Conservation (phyloP, 2,113 vertebrate species). For the Thymallus thymallus region DNA sequence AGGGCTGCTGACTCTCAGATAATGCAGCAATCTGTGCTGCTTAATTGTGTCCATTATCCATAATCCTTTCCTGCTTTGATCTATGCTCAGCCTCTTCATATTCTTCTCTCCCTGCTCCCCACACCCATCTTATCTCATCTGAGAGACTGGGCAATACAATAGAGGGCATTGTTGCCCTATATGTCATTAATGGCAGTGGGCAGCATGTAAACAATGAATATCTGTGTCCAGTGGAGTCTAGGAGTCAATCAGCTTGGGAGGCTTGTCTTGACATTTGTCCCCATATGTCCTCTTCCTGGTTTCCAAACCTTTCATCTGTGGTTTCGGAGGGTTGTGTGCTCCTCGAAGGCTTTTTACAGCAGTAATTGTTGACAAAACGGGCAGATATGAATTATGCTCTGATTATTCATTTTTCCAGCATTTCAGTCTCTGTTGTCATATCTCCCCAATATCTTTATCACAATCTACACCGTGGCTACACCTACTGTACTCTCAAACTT, state of each 20-base stretch:
- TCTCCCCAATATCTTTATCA: conserved; percentile 20
- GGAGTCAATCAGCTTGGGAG: background rate
- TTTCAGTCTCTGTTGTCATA: conserved; percentile 15
- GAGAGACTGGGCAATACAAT: conserved; percentile 3
- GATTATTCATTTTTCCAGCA: conserved; percentile 50
- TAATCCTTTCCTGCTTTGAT: conserved; percentile 23
- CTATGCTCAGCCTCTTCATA: conserved; percentile 5
- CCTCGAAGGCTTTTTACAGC: conserved; percentile 35
- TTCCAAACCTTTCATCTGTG: background rate
- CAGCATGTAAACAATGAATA: background rate
- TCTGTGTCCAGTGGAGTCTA: background rate
- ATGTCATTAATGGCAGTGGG: conserved; percentile 16
- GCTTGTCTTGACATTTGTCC: background rate
- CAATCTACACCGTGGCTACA: conserved; percentile 14
- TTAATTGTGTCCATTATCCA: conserved; percentile 20
- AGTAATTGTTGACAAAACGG: conserved; percentile 49
- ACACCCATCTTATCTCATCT: background rate
- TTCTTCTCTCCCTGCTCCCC: background rate
- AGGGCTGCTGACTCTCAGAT: conserved; percentile 13
- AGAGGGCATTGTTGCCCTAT: background rate
- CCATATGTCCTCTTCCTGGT: background rate
- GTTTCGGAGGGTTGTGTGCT: conserved; percentile 15
- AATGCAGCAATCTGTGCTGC: conserved; percentile 23
- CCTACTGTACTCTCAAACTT: conserved; percentile 22
- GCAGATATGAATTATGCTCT: conserved; percentile 51